Conservation (phyloP, 1,140 invertebrate genomes). For the Drosophila erecta region DNA sequence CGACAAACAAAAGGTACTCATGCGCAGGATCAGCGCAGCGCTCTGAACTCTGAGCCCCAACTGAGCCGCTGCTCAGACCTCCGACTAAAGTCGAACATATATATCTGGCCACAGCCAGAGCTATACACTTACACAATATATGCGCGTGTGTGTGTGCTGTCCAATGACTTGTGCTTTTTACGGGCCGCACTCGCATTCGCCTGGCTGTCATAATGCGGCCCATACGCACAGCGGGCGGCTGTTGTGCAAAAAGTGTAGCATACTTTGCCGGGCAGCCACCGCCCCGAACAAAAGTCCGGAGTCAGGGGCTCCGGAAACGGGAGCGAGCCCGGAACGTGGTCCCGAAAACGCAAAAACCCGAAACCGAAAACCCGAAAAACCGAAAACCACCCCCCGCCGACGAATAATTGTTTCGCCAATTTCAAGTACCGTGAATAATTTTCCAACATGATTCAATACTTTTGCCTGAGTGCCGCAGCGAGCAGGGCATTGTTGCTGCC, state of each 20-base stretch:
- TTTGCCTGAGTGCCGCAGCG: conserved; percentile 56
- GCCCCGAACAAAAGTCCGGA: conserved; percentile 19
- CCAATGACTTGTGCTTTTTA: conserved; percentile 79
- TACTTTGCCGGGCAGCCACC: conserved; percentile 62
- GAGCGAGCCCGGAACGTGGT: not conserved
- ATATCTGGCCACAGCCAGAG: conserved; percentile 15
- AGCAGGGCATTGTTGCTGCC: conserved; percentile 28
- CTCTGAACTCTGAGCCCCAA: conserved; percentile 73
- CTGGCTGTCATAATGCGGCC: conserved; percentile 69
- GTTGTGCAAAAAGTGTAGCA: conserved; percentile 68
- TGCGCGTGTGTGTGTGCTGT: conserved; percentile 36
- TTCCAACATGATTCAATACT: conserved; percentile 82
- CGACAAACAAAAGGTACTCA: conserved; percentile 79
- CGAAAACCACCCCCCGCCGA: conserved; percentile 33
- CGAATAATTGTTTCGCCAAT: conserved; percentile 82
- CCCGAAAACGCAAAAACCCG: conserved; percentile 5
- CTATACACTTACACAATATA: not conserved
- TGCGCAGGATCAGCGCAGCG: conserved; percentile 77
- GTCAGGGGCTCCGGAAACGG: not conserved
- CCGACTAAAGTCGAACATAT: conserved; percentile 4
- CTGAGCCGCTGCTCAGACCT: conserved; percentile 46
- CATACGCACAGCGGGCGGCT: conserved; percentile 53
- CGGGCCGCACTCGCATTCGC: conserved; percentile 41
- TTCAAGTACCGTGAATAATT: conserved; percentile 82
- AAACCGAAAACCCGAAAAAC: conserved; percentile 1